These are phyloP conservation scores for Epinotia ramella DNA, from an alignment of 2,888 invertebrate species.

Conservation along the genomic window DNA sequence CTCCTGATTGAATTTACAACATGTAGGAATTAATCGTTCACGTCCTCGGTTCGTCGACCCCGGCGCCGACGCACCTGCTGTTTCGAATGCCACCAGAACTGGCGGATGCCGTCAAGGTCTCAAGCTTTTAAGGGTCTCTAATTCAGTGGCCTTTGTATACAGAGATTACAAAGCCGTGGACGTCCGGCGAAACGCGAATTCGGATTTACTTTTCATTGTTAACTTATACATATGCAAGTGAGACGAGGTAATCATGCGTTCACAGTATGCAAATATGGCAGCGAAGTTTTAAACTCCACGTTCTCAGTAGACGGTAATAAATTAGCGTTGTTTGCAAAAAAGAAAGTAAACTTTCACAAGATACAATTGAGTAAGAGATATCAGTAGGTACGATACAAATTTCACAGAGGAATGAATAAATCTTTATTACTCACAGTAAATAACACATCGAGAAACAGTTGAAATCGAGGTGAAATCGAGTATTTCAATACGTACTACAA, in stretches of 20 bases:
- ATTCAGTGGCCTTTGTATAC: slow-evolving; percentile 48
- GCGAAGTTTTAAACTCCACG: slow-evolving; percentile 41
- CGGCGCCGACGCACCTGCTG: slow-evolving; percentile 74
- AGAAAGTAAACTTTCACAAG: slow-evolving; percentile 71
- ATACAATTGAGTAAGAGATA: slow-evolving; percentile 56
- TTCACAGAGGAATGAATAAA: slow-evolving; percentile 39
- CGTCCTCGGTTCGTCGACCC: slow-evolving; percentile 69
- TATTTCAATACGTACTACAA: slow-evolving; percentile 3
- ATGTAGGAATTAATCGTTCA: slow-evolving; percentile 60
- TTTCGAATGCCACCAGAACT: slow-evolving; percentile 58
- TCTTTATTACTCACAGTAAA: slow-evolving; percentile 38
- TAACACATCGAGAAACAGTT: slow-evolving; percentile 32
- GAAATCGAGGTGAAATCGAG: slow-evolving; percentile 19
- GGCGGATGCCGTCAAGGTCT: slow-evolving; percentile 72
- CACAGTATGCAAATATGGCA: slow-evolving; percentile 35
- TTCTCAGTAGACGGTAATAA: slow-evolving; percentile 53
- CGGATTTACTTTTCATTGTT: not conserved
- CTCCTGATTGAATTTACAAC: slow-evolving; percentile 53
- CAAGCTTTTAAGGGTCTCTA: slow-evolving; percentile 59
- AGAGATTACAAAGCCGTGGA: slow-evolving; percentile 25
- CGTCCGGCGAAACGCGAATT: slow-evolving; percentile 4
- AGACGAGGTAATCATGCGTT: slow-evolving; percentile 24
- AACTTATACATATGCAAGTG: slow-evolving; percentile 4
- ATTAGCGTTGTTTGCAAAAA: slow-evolving; percentile 64
- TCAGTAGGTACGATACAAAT: slow-evolving; percentile 52